Base-by-base conservation (phyloP, 1,140 invertebrate genomes). In the Bombus affinis region DNA sequence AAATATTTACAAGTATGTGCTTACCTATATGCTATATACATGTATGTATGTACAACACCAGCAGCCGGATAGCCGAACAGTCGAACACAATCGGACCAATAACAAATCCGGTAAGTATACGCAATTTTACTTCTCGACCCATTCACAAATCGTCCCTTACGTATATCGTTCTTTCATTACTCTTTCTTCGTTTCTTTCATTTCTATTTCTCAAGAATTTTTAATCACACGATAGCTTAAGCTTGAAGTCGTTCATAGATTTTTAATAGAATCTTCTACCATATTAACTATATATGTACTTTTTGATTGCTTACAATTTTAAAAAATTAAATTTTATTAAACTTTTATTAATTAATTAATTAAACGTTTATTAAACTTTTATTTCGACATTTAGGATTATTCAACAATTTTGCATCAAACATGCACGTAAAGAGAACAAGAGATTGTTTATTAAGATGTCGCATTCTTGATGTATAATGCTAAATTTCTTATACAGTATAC, bases 51-150 rank as follows among this genome's bases (percentile, higher is more conserved):
- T 53, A 53, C 47, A 53, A 22, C 1, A 22, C 39, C 47, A 25
- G 9, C 25, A 62, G 10, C 2, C 47, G 35, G 47, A 81, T 73
- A 59, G 28, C 4, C 42, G 77, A 25, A 79, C 42, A 44, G 18
- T 65, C 42, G 32, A 25, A 79, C 42, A 25, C 65, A 57, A 62
- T 59, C 37, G 70, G 32, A 42, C 65, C 47, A 81, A 73, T 86
- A 86, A 77, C 73, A 59, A 87, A 66, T 73, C 66, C 15, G 62
- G 15, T 42, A 62, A 28, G 59, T n/a, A n/a, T n/a, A 59, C 22
- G 5, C 22, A 35, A 74, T 35, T 32, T 44, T 75, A 44, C 39
- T 71, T 37, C 79, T 25, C 2, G 28, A 53, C 25, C 5, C 39
- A 80, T 72, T 71, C n/a, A 25, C 12, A 3, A 78, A 28, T 74